Evolutionary conservation across 1,140 invertebrate species (phyloP).

Genomic region (Bombus terrestris): DNA sequence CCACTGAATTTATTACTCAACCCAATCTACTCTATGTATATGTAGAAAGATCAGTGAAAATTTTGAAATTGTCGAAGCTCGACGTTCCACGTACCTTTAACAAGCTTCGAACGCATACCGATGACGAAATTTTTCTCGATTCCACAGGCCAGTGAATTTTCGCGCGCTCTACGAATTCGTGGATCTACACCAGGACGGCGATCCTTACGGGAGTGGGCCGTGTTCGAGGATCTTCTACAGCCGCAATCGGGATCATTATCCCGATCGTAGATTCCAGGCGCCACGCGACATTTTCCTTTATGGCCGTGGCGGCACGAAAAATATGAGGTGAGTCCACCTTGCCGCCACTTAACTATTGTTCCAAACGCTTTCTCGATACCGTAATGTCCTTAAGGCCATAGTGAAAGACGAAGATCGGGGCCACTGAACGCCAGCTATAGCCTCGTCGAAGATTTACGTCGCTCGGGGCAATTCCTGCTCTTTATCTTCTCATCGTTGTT

Average conservation of each 20-base stretch:
- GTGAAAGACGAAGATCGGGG: too few species aligned
- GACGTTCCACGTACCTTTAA: too few species aligned
- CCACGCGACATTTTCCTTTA: slow-evolving; percentile 93
- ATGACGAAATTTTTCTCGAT: slow-evolving; percentile 18
- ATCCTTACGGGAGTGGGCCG: slow-evolving; percentile 86
- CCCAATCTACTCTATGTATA: too few species aligned
- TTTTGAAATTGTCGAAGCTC: too few species aligned
- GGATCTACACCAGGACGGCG: slow-evolving; percentile 92
- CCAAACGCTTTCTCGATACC: not conserved
- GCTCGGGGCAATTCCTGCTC: not conserved
- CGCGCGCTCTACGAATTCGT: slow-evolving; percentile 95
- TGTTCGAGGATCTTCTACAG: slow-evolving; percentile 88
- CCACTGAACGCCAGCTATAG: too few species aligned
- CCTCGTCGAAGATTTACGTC: not conserved
- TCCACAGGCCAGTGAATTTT: slow-evolving; percentile 90
- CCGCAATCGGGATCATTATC: slow-evolving; percentile 82
- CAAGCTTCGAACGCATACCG: not conserved
- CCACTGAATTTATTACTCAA: too few species aligned
- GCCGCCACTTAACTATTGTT: not conserved
- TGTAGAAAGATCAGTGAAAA: too few species aligned
- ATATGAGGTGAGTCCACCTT: slow-evolving; percentile 86
- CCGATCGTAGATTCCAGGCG: slow-evolving; percentile 86
- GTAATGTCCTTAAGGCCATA: not conserved
- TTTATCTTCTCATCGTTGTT: not conserved
- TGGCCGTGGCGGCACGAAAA: slow-evolving; percentile 90